A percentile compares a stretch with the other conserved stretches of the same genome.
phyloP scores from a whole-genome alignment of 1,140 invertebrate species.

The Myzus persicae region DNA sequence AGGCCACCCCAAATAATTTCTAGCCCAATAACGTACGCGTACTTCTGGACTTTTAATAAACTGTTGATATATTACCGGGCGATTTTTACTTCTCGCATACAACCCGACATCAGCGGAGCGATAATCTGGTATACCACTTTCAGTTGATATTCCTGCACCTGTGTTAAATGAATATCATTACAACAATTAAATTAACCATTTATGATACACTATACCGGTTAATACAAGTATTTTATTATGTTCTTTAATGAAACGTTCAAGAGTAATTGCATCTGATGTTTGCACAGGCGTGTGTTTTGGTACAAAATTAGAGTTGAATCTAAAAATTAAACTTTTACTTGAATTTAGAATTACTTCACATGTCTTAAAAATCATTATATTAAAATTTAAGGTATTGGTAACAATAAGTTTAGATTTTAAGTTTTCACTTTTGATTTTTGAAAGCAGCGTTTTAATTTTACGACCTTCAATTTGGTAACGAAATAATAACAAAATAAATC shows the following conservation, averaged over 20 bases:
- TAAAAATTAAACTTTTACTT: background rate
- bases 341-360: background rate
- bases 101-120: slow-evolving; percentile 91
- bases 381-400: background rate
- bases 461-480: background rate
- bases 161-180: background rate
- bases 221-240: slow-evolving; percentile 75
- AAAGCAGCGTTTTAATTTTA: background rate
- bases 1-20: slow-evolving; percentile 94
- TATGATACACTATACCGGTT: slow-evolving; percentile 66
- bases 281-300: slow-evolving; percentile 75
- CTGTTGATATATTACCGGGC: slow-evolving; percentile 85
- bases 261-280: slow-evolving; percentile 69
- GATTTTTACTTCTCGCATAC: slow-evolving; percentile 82
- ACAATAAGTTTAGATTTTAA: background rate
- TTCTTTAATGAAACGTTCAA: slow-evolving; percentile 72
- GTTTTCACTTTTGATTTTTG: background rate
- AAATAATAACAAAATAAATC: too few species aligned
- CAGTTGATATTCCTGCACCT: slow-evolving; percentile 95
- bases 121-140: slow-evolving; percentile 94
- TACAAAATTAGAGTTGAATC: slow-evolving; percentile 68
- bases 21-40: slow-evolving; percentile 91
- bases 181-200: background rate
- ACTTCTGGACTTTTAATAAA: slow-evolving; percentile 78
- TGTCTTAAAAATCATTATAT: background rate